phyloP scores from a whole-genome alignment of 1,140 invertebrate species.

The Homalodisca vitripennis region DNA sequence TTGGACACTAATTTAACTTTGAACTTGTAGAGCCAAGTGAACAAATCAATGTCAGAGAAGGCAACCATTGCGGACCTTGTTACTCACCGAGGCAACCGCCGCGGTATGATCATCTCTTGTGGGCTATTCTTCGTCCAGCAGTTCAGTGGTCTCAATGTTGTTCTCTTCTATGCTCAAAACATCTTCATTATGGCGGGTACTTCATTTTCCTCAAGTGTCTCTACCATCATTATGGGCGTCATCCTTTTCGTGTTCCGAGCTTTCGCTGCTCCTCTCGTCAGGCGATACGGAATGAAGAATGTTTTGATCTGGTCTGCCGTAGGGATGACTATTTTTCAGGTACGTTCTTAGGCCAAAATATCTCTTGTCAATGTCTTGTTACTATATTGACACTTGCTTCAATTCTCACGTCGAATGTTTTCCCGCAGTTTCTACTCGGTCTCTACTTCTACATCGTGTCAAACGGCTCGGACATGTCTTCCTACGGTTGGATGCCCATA shows the following conservation, averaged over 20 bases:
- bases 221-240: slow-evolving; percentile 77
- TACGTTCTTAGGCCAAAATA: no score
- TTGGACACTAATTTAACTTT: no score
- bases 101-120: slow-evolving; percentile 66
- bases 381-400: no score
- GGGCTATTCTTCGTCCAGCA: slow-evolving; percentile 73
- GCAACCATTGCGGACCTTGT: slow-evolving; percentile 59
- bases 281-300: slow-evolving; percentile 68
- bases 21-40: slow-evolving; percentile 42
- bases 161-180: slow-evolving; percentile 67
- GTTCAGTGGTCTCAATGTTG: slow-evolving; percentile 62
- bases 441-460: slow-evolving; percentile 60
- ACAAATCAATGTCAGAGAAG: slow-evolving; percentile 48
- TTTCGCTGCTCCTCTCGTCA: slow-evolving; percentile 71
- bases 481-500: slow-evolving; percentile 62
- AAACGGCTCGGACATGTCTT: slow-evolving; percentile 46
- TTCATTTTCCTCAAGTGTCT: slow-evolving; percentile 56
- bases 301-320: slow-evolving; percentile 67
- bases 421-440: slow-evolving; percentile 56
- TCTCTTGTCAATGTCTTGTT: no score
- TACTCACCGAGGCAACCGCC: slow-evolving; percentile 55
- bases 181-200: slow-evolving; percentile 67
- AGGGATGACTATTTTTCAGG: slow-evolving; percentile 56
- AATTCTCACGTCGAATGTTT: no score
- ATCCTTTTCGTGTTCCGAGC: slow-evolving; percentile 68